Base-by-base conservation (phyloP, 2,113 vertebrate species). In the Rhinichthys klamathensis region DNA sequence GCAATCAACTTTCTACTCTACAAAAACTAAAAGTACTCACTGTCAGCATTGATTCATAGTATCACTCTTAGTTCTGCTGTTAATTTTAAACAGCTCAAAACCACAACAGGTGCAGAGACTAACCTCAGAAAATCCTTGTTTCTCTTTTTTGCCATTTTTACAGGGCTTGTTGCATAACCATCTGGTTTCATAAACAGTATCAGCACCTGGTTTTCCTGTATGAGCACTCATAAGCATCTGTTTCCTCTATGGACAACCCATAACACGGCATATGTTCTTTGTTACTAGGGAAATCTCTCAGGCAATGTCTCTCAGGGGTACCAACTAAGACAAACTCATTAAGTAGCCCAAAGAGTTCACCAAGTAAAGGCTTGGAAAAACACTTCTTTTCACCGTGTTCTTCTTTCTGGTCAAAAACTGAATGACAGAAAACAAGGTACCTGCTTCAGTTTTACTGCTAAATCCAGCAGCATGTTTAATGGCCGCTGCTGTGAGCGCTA, bases 391-490 rank as follows among this genome's bases (percentile, higher is more conserved):
- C 7, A 38, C 3, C 9, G 74, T 30, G 30, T n/a, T 74, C 13
- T 30, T 74, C 18, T 77, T 75, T 58, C 30, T 27, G 60, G 54
- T 35, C 12, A 35, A 21, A 79, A n/a, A 16, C 1, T 23, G 35
- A 35, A 23, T 18, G 35, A 74, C 27, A 75, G 67, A 60, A 70
- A 54, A 15, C 5, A 25, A 41, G 5, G 88, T 93, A 98, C 98
- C 98, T 94, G 95, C 96, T 94, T 99, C 98, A 0, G 93, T 93
- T 93, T 96, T 99, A 93, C 94, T 97, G 93, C 96, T 93, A 88
- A 99, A 97, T 83, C 98, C 98, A 0, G 98, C 97, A 0, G 95
- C 98, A 90, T 99, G 98, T 88, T 97, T 99, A 91, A 99, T 95
- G 0, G 97, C 98, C 0, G 98, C 98, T 1, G 98, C 98, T 0